Evolutionary conservation across 1,140 invertebrate genomes (phyloP).

Genomic region (Apis cerana): DNA sequence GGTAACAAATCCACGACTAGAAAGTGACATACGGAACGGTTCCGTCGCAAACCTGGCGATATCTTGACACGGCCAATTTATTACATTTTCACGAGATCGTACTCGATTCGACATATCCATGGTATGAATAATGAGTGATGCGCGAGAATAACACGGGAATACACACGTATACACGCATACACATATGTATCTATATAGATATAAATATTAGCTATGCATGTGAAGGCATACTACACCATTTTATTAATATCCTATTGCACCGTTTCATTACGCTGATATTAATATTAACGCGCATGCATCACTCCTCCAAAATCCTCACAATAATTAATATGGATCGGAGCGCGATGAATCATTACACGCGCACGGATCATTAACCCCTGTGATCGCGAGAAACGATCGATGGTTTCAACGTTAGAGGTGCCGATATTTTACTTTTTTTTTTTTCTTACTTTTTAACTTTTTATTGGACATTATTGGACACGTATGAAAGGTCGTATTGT

Average conservation of each 20-base stretch:
- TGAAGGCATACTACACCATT: slow-evolving; percentile 64
- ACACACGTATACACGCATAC: neutral
- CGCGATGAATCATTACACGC: slow-evolving; percentile 18
- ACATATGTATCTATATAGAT: neutral
- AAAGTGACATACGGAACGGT: slow-evolving; percentile 24
- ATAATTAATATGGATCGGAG: slow-evolving; percentile 63
- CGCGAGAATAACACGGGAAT: slow-evolving; percentile 37
- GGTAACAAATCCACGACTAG: slow-evolving; percentile 27
- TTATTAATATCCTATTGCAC: slow-evolving; percentile 71
- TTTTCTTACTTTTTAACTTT: neutral
- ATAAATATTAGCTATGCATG: slow-evolving; percentile 67
- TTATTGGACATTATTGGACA: neutral
- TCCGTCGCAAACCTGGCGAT: slow-evolving; percentile 22
- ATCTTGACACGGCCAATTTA: slow-evolving; percentile 30
- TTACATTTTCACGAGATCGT: slow-evolving; percentile 27
- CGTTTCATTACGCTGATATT: slow-evolving; percentile 76
- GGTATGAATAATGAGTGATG: slow-evolving; percentile 45
- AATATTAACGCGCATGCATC: slow-evolving; percentile 82
- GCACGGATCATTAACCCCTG: slow-evolving; percentile 60
- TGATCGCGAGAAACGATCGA: slow-evolving; percentile 50
- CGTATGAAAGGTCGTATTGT: slow-evolving; percentile 16
- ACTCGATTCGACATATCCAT: slow-evolving; percentile 29
- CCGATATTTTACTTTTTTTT: neutral
- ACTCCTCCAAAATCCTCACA: slow-evolving; percentile 67
- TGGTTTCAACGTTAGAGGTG: slow-evolving; percentile 35